These are phyloP conservation scores for Psittacula derbiana DNA, from an alignment of 2,797 vertebrate genomes.

Conservation along the genomic window DNA sequence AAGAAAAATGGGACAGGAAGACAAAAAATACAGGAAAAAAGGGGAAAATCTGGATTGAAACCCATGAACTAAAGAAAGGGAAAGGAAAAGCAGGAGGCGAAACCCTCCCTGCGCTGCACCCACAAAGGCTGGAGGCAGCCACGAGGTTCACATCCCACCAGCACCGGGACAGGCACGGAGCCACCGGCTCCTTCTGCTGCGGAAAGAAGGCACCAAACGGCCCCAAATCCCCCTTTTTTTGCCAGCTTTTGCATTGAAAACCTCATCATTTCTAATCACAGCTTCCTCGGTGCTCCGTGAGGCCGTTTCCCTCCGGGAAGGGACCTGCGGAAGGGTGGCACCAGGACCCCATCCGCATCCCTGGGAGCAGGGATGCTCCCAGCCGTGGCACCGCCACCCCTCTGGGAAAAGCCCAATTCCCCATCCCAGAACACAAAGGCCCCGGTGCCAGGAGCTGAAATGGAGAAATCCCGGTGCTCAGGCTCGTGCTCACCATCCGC, in stretches of 20 bases:
- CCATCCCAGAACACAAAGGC: fast-evolving
- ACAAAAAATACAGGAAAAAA: not conserved
- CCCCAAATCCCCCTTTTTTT: fast-evolving
- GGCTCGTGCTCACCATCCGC: fast-evolving
- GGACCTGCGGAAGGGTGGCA: not conserved
- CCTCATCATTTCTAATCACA: fast-evolving
- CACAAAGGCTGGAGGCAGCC: not conserved
- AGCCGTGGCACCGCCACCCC: fast-evolving
- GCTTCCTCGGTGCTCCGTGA: fast-evolving
- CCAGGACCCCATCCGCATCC: fast-evolving
- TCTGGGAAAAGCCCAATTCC: not conserved
- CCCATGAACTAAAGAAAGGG: not conserved
- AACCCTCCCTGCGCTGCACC: not conserved
- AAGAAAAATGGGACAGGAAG: not conserved
- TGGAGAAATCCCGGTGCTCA: fast-evolving
- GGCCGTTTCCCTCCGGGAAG: fast-evolving
- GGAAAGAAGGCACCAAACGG: fast-evolving
- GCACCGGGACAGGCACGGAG: fast-evolving
- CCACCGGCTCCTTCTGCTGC: not conserved
- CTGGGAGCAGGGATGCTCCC: not conserved
- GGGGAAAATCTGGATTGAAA: no score
- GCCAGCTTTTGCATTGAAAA: not conserved
- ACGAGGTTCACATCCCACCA: not conserved
- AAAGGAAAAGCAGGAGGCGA: not conserved
- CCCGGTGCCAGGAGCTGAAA: fast-evolving